These are phyloP conservation scores for Enteromius paludinosus DNA, from an alignment of 2,797 vertebrate species.

Conservation along the genomic window DNA sequence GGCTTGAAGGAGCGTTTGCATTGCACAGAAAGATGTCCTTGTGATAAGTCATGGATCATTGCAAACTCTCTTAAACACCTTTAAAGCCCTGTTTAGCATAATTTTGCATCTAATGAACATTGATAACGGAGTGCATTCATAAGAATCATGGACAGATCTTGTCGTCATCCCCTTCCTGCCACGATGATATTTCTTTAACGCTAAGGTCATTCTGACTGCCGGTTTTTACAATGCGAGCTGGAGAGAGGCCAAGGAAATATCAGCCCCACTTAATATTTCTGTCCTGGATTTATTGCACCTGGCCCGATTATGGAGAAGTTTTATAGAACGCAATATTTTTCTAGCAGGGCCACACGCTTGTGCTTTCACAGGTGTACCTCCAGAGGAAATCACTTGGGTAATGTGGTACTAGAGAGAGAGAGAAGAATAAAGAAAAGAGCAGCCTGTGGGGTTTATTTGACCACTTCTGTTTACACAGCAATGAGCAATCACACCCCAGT, in stretches of 20 bases:
- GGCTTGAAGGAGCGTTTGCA: constrained; percentile 51
- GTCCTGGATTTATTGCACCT: constrained; percentile 71
- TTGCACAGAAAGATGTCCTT: constrained; percentile 70
- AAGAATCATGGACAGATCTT: neutral
- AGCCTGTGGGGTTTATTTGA: constrained; percentile 61
- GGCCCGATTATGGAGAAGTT: constrained; percentile 72
- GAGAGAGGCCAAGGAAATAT: constrained; percentile 72
- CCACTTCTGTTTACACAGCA: constrained; percentile 65
- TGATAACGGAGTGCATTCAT: constrained; percentile 13
- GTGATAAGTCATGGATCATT: constrained; percentile 64
- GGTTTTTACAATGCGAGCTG: constrained; percentile 70
- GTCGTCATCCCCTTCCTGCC: neutral
- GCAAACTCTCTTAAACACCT: constrained; percentile 54
- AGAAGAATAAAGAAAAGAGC: constrained; percentile 36
- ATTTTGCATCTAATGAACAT: constrained; percentile 53
- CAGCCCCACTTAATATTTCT: constrained; percentile 75
- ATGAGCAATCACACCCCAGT: constrained; percentile 61
- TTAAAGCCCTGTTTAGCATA: constrained; percentile 56
- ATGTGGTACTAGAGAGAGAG: constrained; percentile 60
- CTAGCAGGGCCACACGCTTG: constrained; percentile 40
- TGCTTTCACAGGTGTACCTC: constrained; percentile 52
- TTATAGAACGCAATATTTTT: constrained; percentile 72
- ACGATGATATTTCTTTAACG: constrained; percentile 66
- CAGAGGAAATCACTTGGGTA: constrained; percentile 65
- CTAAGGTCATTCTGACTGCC: constrained; percentile 71